Conservation (phyloP, 2,797 vertebrate species). For the Pristis pectinata region DNA sequence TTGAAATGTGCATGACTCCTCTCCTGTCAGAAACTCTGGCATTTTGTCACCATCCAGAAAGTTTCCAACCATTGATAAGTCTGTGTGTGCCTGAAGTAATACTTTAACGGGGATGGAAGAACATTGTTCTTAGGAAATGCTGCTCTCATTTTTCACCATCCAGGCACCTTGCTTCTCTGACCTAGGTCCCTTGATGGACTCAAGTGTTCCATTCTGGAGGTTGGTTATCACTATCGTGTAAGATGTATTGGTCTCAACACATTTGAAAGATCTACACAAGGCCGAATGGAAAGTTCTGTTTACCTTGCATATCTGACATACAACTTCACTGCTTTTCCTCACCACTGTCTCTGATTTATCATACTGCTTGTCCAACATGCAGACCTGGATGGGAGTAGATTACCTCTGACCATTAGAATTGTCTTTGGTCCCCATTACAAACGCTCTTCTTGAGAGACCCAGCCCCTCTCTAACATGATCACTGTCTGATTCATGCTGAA, state of each 20-base stretch:
- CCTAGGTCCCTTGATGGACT: neutral
- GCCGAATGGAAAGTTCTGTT: neutral
- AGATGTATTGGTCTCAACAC: too few species aligned
- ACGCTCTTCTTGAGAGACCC: too few species aligned
- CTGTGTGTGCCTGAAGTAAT: neutral
- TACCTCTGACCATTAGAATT: too few species aligned
- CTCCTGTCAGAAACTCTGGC: neutral
- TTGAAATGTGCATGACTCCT: neutral
- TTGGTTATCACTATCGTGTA: neutral
- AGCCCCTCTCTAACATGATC: too few species aligned
- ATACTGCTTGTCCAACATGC: too few species aligned
- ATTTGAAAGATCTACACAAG: too few species aligned
- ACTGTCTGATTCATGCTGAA: too few species aligned
- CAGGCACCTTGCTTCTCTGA: neutral
- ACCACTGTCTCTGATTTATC: too few species aligned
- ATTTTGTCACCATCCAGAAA: neutral
- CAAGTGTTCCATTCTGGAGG: neutral
- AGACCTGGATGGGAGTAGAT: too few species aligned
- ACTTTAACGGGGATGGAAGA: neutral
- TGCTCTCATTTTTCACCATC: neutral
- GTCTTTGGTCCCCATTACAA: too few species aligned
- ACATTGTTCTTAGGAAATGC: neutral
- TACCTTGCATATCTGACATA: neutral
- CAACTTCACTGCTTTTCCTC: too few species aligned
- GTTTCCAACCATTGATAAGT: neutral